Base-by-base conservation (phyloP, 1,140 invertebrate species). In the Hyphantria cunea region DNA sequence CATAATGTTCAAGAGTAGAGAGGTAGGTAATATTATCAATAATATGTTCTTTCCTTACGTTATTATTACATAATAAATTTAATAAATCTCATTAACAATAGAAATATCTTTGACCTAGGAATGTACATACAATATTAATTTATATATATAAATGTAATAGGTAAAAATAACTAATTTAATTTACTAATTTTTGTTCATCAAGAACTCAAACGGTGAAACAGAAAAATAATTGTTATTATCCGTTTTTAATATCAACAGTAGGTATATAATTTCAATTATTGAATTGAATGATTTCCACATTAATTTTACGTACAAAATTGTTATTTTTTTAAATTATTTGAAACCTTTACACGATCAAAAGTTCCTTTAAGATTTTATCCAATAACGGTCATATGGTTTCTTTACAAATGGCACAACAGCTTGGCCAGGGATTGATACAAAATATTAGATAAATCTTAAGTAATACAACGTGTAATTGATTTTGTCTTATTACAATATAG, bases 171-270 rank as follows among this genome's bases (percentile, higher is more conserved):
- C 48, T 60, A 41, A 50, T 59, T 48, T 59, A 50, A 50, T 42
- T 50, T 65, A 64, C 42, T 69, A 54, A 56, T 45, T 47, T 64
- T 66, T n/a, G 52, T 70, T 60, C 52, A 54, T 58, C 31, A 64
- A 56, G 62, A 64, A 70, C 39, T 42, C 56, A 51, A 51, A 51
- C 42, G 10, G 56, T 60, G 48, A 41, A 51, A 59, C 70, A 74
- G 62, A 74, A 74, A 74, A 74, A 74, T 74, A 74, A 70, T 44
- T 68, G 54, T 58, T 31, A n/a, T 11, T 17, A 64, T 60, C 48
- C 53, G 52, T 37, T 52, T 67, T 62, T 61, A 68, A 67, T 70
- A 65, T 67, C 54, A 67, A 66, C 64, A 56, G 17, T 25, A 25
- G 17, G 54, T 58, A 65, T 51, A 51, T 34, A 51, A 37, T 51